These are phyloP conservation scores for Nomia melanderi DNA, from an alignment of 1,140 invertebrate genomes.

Conservation along the genomic window DNA sequence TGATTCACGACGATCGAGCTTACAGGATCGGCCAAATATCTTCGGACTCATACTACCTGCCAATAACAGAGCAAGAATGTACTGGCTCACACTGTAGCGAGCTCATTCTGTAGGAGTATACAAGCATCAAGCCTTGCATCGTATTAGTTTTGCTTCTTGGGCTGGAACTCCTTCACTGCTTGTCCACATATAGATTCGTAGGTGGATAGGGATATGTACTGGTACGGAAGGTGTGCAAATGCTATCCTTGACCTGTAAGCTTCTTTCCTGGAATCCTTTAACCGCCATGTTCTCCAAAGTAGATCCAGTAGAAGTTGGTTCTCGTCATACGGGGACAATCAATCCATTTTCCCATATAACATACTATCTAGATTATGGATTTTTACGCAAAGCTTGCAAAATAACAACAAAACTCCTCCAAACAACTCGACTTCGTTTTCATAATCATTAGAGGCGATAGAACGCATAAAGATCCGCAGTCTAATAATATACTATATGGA, in stretches of 20 bases:
- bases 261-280: slow-evolving; percentile 44
- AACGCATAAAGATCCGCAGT: too few relatives aligned
- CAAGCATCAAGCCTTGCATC: slow-evolving; percentile 82
- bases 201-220: slow-evolving; percentile 79
- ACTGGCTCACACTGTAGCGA: slow-evolving; percentile 79
- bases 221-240: slow-evolving; percentile 79
- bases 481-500: neutral
- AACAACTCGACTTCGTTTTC: too few relatives aligned
- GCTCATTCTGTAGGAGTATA: slow-evolving; percentile 80
- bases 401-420: too few relatives aligned
- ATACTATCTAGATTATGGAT: too few relatives aligned
- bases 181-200: slow-evolving; percentile 79
- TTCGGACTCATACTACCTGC: slow-evolving; percentile 74
- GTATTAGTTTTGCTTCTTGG: slow-evolving; percentile 82
- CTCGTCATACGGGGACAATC: neutral
- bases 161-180: slow-evolving; percentile 81
- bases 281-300: slow-evolving; percentile 25
- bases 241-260: slow-evolving; percentile 68
- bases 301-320: slow-evolving; percentile 1
- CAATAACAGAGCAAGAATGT: slow-evolving; percentile 79
- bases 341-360: slow-evolving; percentile 11
- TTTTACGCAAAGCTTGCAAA: too few relatives aligned
- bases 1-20: slow-evolving; percentile 30
- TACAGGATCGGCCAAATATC: slow-evolving; percentile 71
- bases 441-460: too few relatives aligned